Evolutionary conservation across 1,140 invertebrate species (phyloP), one percentile per base, ranked within the genome.

Genomic region (Scaptomyza graminum): DNA sequence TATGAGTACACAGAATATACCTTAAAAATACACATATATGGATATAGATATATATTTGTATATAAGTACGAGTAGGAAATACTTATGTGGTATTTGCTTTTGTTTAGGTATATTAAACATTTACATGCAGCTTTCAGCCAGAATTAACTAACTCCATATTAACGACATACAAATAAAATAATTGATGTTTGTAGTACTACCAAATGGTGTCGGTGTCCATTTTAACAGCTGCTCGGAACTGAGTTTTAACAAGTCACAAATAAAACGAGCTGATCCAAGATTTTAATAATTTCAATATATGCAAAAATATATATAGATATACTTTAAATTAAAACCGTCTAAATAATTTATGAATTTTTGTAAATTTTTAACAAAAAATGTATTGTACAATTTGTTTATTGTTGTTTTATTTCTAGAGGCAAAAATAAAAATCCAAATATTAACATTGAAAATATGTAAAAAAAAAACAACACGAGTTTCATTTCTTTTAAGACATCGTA

Each of bases 21-120:
- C n/a, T 49, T 7, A 12, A 28, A 57, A 13, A 6, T 39, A 76
- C 34, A 46, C 5, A 43, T 54, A 39, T 65, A 66, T 60, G 59
- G 16, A 59, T 73, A 63, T 56, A 62, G 28, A 39, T 69, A 71
- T 84, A 85, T 60, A 52, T 15, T 41, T 64, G 50, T 68, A 60
- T 54, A 47, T 59, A 72, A 43, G 46, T 76, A 76, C 37, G 68
- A 64, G 49, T 71, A 56, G 59, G 28, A 51, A 59, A 46, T 75
- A 81, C 59, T 60, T 63, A 75, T 79, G 70, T 79, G 79, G 80
- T 83, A 82, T 61, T 79, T 82, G 79, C 79, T 84, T 82, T 82
- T 79, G 80, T 84, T 79, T 75, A 79, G 64, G 31, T 67, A 63
- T 34, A 67, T 79, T 63, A 49, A 52, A 64, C 9, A 11, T 47